Evolutionary conservation across 2,113 vertebrate species (phyloP).

Genomic region (Suricata suricatta): DNA sequence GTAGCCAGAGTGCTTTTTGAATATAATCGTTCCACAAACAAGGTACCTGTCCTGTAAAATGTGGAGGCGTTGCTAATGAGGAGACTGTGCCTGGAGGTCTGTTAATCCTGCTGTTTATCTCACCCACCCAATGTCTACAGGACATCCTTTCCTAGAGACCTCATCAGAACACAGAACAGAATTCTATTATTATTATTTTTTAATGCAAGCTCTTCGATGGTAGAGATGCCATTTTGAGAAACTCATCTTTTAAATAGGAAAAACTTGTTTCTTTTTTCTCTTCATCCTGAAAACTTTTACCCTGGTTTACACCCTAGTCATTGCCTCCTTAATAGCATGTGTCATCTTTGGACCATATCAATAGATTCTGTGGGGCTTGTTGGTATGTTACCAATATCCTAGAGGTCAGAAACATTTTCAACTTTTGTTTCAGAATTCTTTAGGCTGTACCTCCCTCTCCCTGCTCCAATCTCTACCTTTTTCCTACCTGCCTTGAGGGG

Average conservation of each 20-base stretch:
- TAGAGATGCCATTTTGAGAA: not conserved
- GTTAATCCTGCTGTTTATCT: not conserved
- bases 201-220: not conserved
- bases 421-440: not conserved
- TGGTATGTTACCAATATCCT: not conserved
- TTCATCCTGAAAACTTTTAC: not conserved
- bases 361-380: not conserved
- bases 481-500: not conserved
- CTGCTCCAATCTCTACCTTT: not conserved
- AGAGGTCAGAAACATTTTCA: not conserved
- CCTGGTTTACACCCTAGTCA: not conserved
- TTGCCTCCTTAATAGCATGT: not conserved
- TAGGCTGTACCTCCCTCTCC: not conserved
- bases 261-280: not conserved
- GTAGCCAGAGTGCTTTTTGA: not conserved
- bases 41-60: not conserved
- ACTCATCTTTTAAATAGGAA: not conserved
- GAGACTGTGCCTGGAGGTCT: not conserved
- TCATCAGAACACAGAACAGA: not conserved
- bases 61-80: not conserved
- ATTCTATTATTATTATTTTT: not conserved
- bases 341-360: not conserved
- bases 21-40: not conserved
- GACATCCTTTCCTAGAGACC: not conserved
- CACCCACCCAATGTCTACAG: not conserved